phyloP scores from a whole-genome alignment of 2,797 vertebrate genomes.

The Microtus obscurus region DNA sequence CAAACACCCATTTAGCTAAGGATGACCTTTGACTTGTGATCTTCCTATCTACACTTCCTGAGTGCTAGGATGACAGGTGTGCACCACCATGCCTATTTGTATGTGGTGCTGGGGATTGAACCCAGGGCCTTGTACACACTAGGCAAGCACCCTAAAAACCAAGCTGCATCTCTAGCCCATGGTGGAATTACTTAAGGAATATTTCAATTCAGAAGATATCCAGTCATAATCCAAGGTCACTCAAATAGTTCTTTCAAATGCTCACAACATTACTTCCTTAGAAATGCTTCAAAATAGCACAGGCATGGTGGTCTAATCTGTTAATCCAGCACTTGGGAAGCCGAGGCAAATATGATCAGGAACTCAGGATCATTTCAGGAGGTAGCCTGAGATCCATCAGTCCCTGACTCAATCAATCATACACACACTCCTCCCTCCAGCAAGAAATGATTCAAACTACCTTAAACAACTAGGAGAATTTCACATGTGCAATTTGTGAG shows the following conservation, averaged over 20 bases:
- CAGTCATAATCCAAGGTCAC: neutral
- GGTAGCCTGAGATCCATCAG: neutral
- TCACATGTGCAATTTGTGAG: neutral
- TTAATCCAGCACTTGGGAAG: neutral
- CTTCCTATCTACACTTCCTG: neutral
- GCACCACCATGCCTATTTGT: neutral
- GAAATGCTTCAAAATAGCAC: neutral
- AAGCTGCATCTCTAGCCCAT: neutral
- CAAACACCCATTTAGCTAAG: neutral
- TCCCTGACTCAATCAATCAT: neutral
- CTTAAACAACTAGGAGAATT: conserved; percentile 27
- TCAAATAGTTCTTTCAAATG: neutral
- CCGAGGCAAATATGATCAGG: neutral
- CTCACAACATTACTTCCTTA: neutral
- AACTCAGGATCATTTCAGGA: neutral
- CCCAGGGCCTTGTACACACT: neutral
- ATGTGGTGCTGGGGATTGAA: neutral
- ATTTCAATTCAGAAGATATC: conserved; percentile 23
- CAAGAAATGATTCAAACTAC: neutral
- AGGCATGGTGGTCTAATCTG: neutral
- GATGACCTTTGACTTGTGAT: neutral
- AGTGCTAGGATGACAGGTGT: neutral
- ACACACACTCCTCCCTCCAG: neutral
- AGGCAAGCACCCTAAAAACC: neutral
- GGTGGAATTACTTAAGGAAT: neutral